Evolutionary conservation across 2,797 vertebrate genomes (phyloP).

Genomic region (Alca torda): DNA sequence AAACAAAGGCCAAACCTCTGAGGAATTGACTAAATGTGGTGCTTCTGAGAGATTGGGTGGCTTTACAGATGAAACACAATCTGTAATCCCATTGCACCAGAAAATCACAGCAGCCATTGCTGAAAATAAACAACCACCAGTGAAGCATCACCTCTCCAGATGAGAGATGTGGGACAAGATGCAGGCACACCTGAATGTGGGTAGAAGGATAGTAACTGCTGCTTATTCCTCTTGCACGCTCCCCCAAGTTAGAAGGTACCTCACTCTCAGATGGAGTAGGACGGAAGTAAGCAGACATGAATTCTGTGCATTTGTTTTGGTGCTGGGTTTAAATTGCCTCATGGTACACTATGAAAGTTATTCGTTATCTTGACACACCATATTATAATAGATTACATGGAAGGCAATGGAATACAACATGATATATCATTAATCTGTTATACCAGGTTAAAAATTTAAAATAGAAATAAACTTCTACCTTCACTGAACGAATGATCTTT

Average conservation of each 20-base stretch:
- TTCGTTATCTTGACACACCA: not conserved
- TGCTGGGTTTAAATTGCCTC: conserved; percentile 3
- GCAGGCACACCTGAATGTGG: not conserved
- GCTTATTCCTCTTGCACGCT: not conserved
- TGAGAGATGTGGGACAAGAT: not conserved
- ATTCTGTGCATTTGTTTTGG: not conserved
- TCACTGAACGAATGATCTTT: not conserved
- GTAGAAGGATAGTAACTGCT: not conserved
- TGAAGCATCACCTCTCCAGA: not conserved
- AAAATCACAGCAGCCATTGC: not conserved
- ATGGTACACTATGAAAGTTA: not conserved
- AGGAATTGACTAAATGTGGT: not conserved
- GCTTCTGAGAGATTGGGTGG: not conserved
- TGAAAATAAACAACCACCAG: not conserved
- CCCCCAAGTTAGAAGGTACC: not conserved
- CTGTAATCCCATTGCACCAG: not conserved
- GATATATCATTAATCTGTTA: not conserved
- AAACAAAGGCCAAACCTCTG: not conserved
- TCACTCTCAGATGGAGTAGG: not conserved
- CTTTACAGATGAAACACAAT: not conserved
- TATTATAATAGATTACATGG: not conserved
- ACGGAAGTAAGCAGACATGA: not conserved
- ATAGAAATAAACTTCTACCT: not conserved
- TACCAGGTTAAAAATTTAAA: not conserved
- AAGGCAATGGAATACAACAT: not conserved